Conservation (phyloP, 2,797 vertebrate species). For the Lagorchestes hirsutus region DNA sequence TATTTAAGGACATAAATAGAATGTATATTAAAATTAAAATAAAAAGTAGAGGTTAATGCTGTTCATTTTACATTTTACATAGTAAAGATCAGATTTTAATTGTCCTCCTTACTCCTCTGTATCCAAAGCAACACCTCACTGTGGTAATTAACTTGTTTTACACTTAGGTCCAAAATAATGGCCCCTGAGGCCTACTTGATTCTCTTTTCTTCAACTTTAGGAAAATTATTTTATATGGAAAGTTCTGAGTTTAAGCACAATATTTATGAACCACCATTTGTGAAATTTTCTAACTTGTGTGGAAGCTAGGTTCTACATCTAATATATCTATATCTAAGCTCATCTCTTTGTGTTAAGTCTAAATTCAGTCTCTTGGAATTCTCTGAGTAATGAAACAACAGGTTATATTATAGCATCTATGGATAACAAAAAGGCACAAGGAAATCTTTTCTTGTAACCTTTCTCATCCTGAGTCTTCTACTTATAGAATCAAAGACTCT, state of each 20-base stretch:
- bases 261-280: background rate
- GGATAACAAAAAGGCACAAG: background rate
- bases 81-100: background rate
- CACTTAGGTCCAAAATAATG: background rate
- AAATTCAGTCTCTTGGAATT: background rate
- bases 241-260: background rate
- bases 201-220: background rate
- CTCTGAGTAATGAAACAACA: background rate
- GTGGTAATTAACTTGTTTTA: background rate
- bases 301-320: background rate
- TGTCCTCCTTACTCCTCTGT: background rate
- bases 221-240: too few relatives aligned
- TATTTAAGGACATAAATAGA: background rate
- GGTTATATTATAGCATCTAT: background rate
- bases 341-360: background rate
- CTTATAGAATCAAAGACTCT: background rate
- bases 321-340: background rate
- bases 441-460: background rate
- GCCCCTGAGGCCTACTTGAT: background rate
- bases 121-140: background rate
- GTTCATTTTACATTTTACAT: background rate
- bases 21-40: background rate
- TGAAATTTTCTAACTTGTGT: background rate
- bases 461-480: background rate
- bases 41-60: background rate